Conservation (phyloP, 2,113 vertebrate genomes). For the Coturnix japonica region DNA sequence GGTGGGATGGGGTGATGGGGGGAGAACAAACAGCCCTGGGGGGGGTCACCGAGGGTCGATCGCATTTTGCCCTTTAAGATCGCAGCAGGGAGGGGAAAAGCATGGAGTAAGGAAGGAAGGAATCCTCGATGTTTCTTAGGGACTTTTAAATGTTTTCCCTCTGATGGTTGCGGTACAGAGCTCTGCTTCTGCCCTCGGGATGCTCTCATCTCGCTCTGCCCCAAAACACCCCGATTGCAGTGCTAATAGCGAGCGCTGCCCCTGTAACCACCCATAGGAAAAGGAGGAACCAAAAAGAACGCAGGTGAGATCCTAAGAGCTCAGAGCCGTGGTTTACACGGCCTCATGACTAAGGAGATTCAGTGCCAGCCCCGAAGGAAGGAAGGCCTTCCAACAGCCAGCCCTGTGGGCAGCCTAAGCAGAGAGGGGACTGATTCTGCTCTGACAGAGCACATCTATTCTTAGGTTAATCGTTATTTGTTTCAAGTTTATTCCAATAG, state of each 20-base stretch:
- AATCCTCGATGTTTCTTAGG: background rate
- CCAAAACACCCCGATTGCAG: background rate
- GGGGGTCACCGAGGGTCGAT: too few relatives aligned
- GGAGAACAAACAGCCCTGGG: too few relatives aligned
- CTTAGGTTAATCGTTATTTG: background rate
- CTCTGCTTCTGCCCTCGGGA: background rate
- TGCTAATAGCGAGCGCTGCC: background rate
- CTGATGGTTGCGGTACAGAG: background rate
- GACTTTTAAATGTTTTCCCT: background rate
- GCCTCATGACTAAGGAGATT: background rate
- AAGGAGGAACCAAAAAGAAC: background rate
- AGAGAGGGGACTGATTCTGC: too few relatives aligned
- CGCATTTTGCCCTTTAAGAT: background rate
- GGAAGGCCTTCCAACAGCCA: background rate
- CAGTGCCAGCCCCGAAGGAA: background rate
- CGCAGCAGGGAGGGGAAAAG: background rate
- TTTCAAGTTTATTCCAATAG: background rate
- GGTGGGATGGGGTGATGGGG: too few relatives aligned
- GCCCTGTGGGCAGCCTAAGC: too few relatives aligned
- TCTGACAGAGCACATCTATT: too few relatives aligned
- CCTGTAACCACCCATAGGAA: background rate
- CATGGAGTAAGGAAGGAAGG: accelerated
- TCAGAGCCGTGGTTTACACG: background rate
- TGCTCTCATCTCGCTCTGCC: background rate
- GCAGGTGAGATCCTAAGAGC: background rate